These are phyloP conservation scores for Ciconia maguari DNA, from an alignment of 2,113 vertebrate genomes.

Conservation along the genomic window DNA sequence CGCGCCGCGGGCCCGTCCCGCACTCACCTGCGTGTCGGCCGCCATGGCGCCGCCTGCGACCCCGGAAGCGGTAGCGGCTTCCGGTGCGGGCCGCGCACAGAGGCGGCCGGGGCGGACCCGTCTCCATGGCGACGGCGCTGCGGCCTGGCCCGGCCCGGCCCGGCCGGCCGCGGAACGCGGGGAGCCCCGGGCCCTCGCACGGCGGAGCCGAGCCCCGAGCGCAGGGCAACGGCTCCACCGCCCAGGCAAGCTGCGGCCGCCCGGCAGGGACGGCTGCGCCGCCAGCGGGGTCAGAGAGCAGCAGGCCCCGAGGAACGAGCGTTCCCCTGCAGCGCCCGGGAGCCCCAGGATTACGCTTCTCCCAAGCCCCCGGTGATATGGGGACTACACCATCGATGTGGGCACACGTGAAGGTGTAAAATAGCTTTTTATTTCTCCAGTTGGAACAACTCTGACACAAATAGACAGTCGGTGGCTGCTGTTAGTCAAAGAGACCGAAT, in stretches of 20 bases:
- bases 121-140: not conserved
- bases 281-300: not conserved
- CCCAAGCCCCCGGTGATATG: rapidly evolving
- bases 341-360: rapidly evolving
- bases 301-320: not conserved
- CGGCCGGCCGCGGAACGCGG: not conserved
- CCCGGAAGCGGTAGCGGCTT: slow-evolving; percentile 76
- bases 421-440: slow-evolving; percentile 65
- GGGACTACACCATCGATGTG: not conserved
- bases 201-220: no score
- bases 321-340: rapidly evolving
- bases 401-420: not conserved
- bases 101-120: not conserved
- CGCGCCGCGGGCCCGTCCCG: not conserved
- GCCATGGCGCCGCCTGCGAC: slow-evolving; percentile 88
- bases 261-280: no score
- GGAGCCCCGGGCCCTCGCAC: not conserved
- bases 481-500: slow-evolving; percentile 92
- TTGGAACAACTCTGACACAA: not conserved
- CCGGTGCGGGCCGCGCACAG: slow-evolving; percentile 70
- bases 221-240: not conserved
- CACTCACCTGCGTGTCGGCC: slow-evolving; percentile 94
- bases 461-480: not conserved
- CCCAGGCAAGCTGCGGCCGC: not conserved
- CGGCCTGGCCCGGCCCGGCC: not conserved